Evolutionary conservation across 2,113 vertebrate species (phyloP), one percentile per base, ranked within the genome.

Genomic region (Oceanodroma tethys): DNA sequence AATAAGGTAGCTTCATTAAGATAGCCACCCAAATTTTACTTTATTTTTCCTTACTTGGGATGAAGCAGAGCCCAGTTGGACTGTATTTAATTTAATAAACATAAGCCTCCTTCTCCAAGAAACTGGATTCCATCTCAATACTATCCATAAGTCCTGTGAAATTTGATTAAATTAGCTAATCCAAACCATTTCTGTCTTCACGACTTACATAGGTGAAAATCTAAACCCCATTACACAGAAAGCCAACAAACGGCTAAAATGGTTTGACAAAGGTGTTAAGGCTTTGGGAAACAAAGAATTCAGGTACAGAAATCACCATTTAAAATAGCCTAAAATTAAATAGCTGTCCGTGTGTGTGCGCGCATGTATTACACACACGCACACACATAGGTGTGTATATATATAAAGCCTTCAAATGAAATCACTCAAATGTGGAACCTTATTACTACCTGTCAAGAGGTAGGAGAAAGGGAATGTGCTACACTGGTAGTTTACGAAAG

Each of bases 371-470:
- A 10, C 19, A 48, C 5, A 21, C 20, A 30, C 18, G 1, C 27
- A 60, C 17, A 29, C 9, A 12, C 1, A 10, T 1, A 10, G 6
- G 7, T 19, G 10, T 19, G 4, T 38, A 6, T 42, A 10, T 50
- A 12, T 59, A 63, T 42, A 84, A 62, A 74, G 43, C 8, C 48
- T 83, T 93, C 52, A 71, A 53, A 56, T 74, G 30, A 74, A 66
- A 80, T 81, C 38, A 63, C n/a, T 80, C 47, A 59, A 45, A 83
- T 59, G 23, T 82, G 36, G 68, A 86, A 86, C 48, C 38, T 93
- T 91, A 80, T 63, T 89, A 53, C 58, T 60, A 83, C 62, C 47
- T 86, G 81, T 88, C 76, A 94, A 75, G 63, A 79, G 22, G 34
- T 34, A 80, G 48, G 48, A 78, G 81, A 71, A 81, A 40, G 42